Evolutionary conservation across 1,140 invertebrate genomes (phyloP).

Genomic region (Solen grandis): DNA sequence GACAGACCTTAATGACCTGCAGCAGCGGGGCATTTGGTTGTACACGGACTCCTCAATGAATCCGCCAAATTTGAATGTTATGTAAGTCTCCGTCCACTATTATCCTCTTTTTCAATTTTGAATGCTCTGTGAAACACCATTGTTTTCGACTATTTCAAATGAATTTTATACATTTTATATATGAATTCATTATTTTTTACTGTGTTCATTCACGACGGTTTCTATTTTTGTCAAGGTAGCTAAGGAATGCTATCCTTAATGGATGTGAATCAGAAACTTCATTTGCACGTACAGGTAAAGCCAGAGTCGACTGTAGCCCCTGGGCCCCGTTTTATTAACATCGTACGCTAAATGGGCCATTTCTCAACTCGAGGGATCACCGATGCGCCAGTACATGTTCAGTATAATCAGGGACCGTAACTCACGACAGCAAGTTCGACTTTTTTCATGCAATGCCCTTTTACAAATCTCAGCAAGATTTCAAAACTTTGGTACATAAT

Average conservation of each 20-base stretch:
- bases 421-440: too few species aligned
- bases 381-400: too few species aligned
- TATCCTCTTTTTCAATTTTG: background rate
- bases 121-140: too few species aligned
- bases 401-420: too few species aligned
- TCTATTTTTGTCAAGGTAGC: background rate
- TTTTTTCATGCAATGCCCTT: too few species aligned
- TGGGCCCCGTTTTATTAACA: too few species aligned
- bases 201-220: background rate
- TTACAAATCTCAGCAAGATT: too few species aligned
- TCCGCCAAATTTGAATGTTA: conserved; percentile 20
- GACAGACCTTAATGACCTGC: conserved; percentile 45
- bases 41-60: conserved; percentile 17
- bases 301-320: too few species aligned
- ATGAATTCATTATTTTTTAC: background rate
- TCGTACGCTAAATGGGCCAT: too few species aligned
- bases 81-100: conserved; percentile 7
- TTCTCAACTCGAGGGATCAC: too few species aligned
- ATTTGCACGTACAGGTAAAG: too few species aligned
- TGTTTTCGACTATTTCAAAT: background rate
- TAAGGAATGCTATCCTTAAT: background rate
- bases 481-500: too few species aligned
- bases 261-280: background rate
- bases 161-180: background rate
- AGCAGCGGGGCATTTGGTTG: conserved; percentile 22